phyloP scores from a whole-genome alignment of 2,888 invertebrate genomes.

The Cataglyphis albicans region DNA sequence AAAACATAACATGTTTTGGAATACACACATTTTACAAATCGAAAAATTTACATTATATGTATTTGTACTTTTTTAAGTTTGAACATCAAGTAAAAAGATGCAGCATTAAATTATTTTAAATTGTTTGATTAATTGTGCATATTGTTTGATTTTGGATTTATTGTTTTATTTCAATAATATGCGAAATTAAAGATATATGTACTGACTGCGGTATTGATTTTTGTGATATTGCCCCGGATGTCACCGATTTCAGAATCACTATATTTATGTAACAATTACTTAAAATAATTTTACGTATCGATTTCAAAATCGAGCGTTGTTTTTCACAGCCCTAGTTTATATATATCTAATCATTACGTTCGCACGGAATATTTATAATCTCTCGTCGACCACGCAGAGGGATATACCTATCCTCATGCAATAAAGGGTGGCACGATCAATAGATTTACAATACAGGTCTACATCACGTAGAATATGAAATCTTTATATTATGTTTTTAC shows the following conservation, averaged over 20 bases:
- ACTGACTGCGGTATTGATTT: slow-evolving; percentile 12
- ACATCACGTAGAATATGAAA: slow-evolving; percentile 4
- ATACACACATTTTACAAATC: too few relatives aligned
- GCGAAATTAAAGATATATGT: not conserved
- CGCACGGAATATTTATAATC: slow-evolving; percentile 44
- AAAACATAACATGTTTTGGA: too few relatives aligned
- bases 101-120: not conserved
- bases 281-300: not conserved
- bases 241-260: not conserved
- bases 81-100: too few relatives aligned
- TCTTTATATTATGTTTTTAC: slow-evolving; percentile 5
- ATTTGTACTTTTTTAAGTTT: too few relatives aligned
- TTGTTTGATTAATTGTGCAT: not conserved
- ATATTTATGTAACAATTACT: slow-evolving; percentile 13
- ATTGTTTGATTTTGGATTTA: not conserved
- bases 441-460: slow-evolving; percentile 32
- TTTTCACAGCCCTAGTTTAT: slow-evolving; percentile 4
- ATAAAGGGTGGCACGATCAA: slow-evolving; percentile 38
- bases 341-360: slow-evolving; percentile 4
- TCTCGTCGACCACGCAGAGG: not conserved
- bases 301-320: slow-evolving; percentile 23
- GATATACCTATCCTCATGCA: slow-evolving; percentile 5
- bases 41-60: too few relatives aligned
- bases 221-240: not conserved
- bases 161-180: not conserved